Conservation (phyloP, 2,113 vertebrate species). For the Manacus vitellinus region DNA sequence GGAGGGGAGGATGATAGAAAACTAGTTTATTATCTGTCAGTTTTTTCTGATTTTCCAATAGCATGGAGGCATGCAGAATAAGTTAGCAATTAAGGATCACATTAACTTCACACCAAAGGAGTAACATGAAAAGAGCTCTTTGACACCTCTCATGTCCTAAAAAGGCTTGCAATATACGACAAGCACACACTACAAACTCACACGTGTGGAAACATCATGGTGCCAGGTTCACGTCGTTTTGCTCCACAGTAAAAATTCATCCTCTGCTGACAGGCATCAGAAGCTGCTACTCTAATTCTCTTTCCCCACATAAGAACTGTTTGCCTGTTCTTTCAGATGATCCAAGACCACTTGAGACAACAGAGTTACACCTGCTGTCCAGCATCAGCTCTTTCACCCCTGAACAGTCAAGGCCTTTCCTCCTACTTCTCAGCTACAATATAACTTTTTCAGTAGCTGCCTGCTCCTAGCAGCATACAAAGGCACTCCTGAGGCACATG, state of each 20-base stretch:
- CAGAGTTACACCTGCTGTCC: not conserved
- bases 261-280: not conserved
- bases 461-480: not conserved
- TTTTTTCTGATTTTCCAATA: not conserved
- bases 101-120: not conserved
- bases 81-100: not conserved
- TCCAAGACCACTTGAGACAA: not conserved
- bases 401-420: not conserved
- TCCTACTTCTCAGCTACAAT: not conserved
- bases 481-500: accelerated
- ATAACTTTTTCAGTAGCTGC: not conserved
- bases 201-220: not conserved
- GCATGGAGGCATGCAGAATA: not conserved
- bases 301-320: not conserved
- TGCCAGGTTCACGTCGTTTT: not conserved
- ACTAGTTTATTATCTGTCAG: not conserved
- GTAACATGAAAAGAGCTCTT: not conserved
- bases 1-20: not conserved
- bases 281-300: not conserved
- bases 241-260: not conserved
- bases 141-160: not conserved
- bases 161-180: not conserved
- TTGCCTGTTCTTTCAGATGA: not conserved
- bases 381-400: not conserved
- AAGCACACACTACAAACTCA: not conserved